Evolutionary conservation across 2,113 vertebrate species (phyloP).

Genomic region (Abramis brama): DNA sequence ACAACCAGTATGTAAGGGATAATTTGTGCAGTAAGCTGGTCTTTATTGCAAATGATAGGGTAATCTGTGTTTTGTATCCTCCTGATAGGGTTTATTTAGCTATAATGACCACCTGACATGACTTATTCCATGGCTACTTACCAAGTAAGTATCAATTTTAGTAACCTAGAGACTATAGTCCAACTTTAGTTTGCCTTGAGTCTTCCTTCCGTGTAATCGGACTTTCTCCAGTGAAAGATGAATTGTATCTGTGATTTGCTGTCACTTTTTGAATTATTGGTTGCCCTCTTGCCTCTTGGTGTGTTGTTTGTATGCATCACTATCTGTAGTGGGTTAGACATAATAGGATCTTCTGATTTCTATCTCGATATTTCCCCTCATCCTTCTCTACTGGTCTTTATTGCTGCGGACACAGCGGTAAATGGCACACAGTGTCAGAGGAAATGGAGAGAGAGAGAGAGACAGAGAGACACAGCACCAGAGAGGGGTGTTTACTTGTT

Average conservation of each 20-base stretch:
- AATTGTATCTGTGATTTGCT: conserved; percentile 34
- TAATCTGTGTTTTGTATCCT: not conserved
- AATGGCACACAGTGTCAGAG: conserved; percentile 11
- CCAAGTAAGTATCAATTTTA: not conserved
- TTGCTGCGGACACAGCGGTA: conserved; percentile 20
- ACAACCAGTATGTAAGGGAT: not conserved
- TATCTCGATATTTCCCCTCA: conserved; percentile 24
- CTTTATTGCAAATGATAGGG: not conserved
- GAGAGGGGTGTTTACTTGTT: conserved; percentile 24
- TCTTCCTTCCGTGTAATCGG: too few species aligned
- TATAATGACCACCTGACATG: not conserved
- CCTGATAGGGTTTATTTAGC: not conserved
- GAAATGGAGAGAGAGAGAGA: conserved; percentile 7
- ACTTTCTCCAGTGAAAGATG: not conserved
- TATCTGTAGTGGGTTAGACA: conserved; percentile 31
- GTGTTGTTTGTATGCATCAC: conserved; percentile 38
- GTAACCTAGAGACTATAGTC: not conserved
- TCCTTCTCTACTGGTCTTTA: conserved; percentile 17
- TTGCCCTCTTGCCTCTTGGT: conserved; percentile 23
- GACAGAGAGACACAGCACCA: not conserved
- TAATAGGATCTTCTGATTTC: conserved; percentile 35
- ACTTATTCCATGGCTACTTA: not conserved
- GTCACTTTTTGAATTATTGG: conserved; percentile 35
- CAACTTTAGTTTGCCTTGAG: not conserved
- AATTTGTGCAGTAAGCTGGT: not conserved